Evolutionary conservation across 2,797 vertebrate genomes (phyloP).

Genomic region (Ctenopoma kingsleyae): DNA sequence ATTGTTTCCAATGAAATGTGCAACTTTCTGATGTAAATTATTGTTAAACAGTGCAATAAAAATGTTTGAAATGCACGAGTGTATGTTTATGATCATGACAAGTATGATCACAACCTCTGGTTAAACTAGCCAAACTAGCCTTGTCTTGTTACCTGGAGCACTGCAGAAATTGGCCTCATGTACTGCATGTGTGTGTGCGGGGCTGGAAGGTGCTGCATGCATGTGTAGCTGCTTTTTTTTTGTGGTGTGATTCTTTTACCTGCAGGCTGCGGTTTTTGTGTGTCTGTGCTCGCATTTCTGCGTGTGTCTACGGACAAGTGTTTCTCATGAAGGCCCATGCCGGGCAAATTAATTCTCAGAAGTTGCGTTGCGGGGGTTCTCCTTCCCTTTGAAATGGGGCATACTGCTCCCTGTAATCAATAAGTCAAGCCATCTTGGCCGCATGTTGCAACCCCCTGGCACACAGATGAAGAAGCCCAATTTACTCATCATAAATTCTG

Average conservation of each 20-base stretch:
- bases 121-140: constrained; percentile 70
- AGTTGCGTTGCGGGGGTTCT: constrained; percentile 86
- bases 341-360: constrained; percentile 90
- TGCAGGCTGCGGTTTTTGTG: constrained; percentile 73
- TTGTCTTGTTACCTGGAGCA: constrained; percentile 82
- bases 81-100: constrained; percentile 44
- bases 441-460: constrained; percentile 85
- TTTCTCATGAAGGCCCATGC: constrained; percentile 89
- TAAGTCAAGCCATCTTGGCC: constrained; percentile 88
- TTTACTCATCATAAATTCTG: constrained; percentile 87
- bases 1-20: not conserved
- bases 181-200: constrained; percentile 12
- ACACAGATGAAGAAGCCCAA: constrained; percentile 85
- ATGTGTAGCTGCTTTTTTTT: constrained; percentile 46
- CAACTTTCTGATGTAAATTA: constrained; percentile 27
- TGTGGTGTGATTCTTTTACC: constrained; percentile 70
- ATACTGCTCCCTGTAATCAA: constrained; percentile 89
- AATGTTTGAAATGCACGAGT: constrained; percentile 48
- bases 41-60: constrained; percentile 19
- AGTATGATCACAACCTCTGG: constrained; percentile 71
- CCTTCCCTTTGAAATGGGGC: constrained; percentile 89
- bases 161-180: constrained; percentile 56
- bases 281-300: constrained; percentile 36
- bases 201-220: constrained; percentile 52
- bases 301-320: constrained; percentile 84